These are phyloP conservation scores for Drosophila melanica DNA, from an alignment of 1,140 invertebrate genomes.

Conservation along the genomic window DNA sequence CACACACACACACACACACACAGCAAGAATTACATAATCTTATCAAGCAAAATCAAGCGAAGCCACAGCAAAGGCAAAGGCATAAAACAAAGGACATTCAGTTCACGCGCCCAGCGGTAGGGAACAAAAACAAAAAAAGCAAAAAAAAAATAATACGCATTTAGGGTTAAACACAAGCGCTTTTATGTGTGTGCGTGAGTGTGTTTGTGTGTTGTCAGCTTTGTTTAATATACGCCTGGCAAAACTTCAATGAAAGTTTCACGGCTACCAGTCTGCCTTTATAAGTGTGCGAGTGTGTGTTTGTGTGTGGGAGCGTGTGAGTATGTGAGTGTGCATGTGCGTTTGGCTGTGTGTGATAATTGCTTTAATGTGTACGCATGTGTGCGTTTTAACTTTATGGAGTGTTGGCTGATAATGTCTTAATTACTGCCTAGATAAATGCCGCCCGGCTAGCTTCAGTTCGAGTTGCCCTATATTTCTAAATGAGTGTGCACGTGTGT, in stretches of 20 bases:
- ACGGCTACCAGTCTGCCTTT: slow-evolving; percentile 4
- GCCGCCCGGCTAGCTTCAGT: slow-evolving; percentile 66
- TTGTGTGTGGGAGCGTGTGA: slow-evolving; percentile 2
- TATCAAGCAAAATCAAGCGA: slow-evolving; percentile 72
- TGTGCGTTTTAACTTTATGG: slow-evolving; percentile 81
- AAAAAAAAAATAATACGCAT: slow-evolving; percentile 72
- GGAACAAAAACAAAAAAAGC: slow-evolving; percentile 23
- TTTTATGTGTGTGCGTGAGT: slow-evolving; percentile 52
- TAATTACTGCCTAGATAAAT: slow-evolving; percentile 82
- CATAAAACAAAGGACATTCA: slow-evolving; percentile 62
- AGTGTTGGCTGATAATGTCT: slow-evolving; percentile 81
- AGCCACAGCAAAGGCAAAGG: slow-evolving; percentile 17
- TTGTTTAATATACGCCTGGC: slow-evolving; percentile 39
- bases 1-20: slow-evolving; percentile 32
- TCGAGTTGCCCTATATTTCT: slow-evolving; percentile 27
- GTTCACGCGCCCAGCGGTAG: slow-evolving; percentile 33
- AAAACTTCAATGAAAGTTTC: slow-evolving; percentile 67
- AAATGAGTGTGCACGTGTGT: slow-evolving; percentile 19
- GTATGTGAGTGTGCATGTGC: slow-evolving; percentile 3
- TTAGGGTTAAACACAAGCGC: slow-evolving; percentile 80
- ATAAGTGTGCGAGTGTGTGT: not conserved
- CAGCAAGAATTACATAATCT: slow-evolving; percentile 69
- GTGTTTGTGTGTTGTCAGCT: slow-evolving; percentile 55
- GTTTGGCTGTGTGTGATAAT: slow-evolving; percentile 63
- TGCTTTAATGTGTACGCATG: slow-evolving; percentile 79